phyloP scores from a whole-genome alignment of 2,797 vertebrate genomes.

The Rhinogobio ventralis region DNA sequence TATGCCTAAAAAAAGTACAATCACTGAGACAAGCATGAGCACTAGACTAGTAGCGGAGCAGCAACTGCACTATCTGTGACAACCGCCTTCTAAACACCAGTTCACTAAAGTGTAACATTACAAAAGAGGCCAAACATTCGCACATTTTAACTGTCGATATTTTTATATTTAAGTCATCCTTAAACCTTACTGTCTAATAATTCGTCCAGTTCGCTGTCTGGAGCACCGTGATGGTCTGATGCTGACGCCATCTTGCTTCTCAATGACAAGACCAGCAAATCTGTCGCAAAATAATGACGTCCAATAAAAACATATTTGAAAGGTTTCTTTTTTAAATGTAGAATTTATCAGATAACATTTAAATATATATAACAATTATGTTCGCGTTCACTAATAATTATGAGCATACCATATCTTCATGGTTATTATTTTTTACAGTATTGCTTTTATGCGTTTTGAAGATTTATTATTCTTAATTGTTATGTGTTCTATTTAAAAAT shows the following conservation, averaged over 20 bases:
- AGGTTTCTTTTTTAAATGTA: no score
- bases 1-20: neutral
- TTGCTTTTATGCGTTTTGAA: neutral
- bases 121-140: neutral
- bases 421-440: neutral
- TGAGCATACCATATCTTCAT: neutral
- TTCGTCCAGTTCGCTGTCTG: conserved; percentile 81
- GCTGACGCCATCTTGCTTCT: conserved; percentile 77
- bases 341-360: neutral
- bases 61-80: neutral
- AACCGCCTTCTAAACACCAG: neutral
- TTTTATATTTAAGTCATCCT: neutral
- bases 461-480: neutral
- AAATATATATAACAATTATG: neutral
- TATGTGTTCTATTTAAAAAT: neutral
- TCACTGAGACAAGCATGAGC: neutral
- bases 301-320: neutral
- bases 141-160: neutral
- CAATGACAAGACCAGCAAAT: conserved; percentile 30
- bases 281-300: conserved; percentile 54
- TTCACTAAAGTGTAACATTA: neutral
- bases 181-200: conserved; percentile 81
- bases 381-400: neutral
- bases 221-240: conserved; percentile 61
- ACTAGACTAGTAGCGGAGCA: neutral